A percentile compares a stretch with the other conserved stretches of the same genome.
These are phyloP conservation scores for Cephus cinctus DNA, from an alignment of 1,140 invertebrate genomes.

Conservation along the genomic window DNA sequence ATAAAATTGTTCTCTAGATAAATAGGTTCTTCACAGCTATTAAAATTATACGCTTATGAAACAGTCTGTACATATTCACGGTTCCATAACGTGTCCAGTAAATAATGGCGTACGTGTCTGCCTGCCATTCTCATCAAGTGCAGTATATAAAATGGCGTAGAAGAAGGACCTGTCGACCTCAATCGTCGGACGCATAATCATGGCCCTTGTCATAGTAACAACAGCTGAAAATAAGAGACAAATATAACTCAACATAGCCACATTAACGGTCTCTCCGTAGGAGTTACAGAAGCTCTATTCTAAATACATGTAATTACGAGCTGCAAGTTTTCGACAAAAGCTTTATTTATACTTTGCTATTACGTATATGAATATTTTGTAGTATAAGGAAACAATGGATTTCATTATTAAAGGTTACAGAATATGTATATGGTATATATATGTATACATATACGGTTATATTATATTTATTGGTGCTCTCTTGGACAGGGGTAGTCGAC, in stretches of 20 bases:
- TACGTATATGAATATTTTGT: too few relatives aligned
- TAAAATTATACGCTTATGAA: slow-evolving; percentile 10
- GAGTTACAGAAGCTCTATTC: slow-evolving; percentile 17
- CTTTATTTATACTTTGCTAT: too few relatives aligned
- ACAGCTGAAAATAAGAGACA: slow-evolving; percentile 3
- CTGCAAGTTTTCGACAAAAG: too few relatives aligned
- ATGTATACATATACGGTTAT: too few relatives aligned
- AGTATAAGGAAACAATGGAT: too few relatives aligned
- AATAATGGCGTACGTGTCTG: too few relatives aligned
- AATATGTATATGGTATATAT: too few relatives aligned
- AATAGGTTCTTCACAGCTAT: not conserved
- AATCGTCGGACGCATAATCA: slow-evolving; percentile 6
- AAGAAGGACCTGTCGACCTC: slow-evolving; percentile 22
- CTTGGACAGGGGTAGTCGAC: too few relatives aligned
- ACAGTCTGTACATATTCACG: not conserved
- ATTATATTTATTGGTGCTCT: too few relatives aligned
- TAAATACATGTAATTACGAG: too few relatives aligned
- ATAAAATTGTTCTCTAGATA: not conserved
- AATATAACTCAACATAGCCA: not conserved
- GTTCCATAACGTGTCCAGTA: slow-evolving; percentile 12
- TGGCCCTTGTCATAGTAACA: not conserved
- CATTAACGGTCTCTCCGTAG: not conserved
- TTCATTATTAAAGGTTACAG: too few relatives aligned
- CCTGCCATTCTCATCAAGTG: too few relatives aligned
- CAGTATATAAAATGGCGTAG: slow-evolving; percentile 18